phyloP scores from a whole-genome alignment of 2,113 vertebrate species.

The Mormyrus lacerda region DNA sequence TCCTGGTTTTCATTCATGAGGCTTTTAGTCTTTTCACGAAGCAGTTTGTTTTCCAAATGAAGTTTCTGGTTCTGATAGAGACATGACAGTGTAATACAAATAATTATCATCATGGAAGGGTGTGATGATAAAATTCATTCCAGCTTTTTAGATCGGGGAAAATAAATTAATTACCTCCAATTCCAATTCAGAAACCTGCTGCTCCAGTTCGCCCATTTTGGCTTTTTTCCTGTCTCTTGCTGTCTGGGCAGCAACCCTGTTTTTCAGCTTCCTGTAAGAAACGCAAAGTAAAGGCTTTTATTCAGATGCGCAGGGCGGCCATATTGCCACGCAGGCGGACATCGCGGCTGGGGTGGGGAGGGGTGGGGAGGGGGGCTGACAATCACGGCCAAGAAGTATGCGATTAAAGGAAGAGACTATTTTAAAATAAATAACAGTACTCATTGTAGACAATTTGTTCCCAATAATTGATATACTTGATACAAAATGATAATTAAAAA shows the following conservation, averaged over 20 bases:
- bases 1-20: conserved; percentile 80
- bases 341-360: neutral
- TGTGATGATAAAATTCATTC: neutral
- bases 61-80: conserved; percentile 81
- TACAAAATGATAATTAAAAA: neutral
- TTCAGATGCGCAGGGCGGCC: conserved; percentile 33
- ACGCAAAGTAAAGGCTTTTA: neutral
- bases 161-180: conserved; percentile 66
- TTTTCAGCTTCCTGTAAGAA: conserved; percentile 83
- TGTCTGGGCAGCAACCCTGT: conserved; percentile 93
- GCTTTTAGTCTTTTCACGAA: conserved; percentile 70
- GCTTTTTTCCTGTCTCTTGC: conserved; percentile 96
- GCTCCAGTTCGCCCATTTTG: conserved; percentile 90
- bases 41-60: conserved; percentile 74
- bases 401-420: neutral
- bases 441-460: neutral
- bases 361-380: neutral
- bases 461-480: neutral
- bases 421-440: neutral
- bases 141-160: neutral
- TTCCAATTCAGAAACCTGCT: conserved; percentile 86
- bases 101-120: too few species aligned
- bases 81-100: neutral
- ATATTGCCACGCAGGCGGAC: conserved; percentile 63
- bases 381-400: neutral